These are phyloP conservation scores for Subacronicta megacephala DNA, from an alignment of 2,888 invertebrate genomes.

Conservation along the genomic window DNA sequence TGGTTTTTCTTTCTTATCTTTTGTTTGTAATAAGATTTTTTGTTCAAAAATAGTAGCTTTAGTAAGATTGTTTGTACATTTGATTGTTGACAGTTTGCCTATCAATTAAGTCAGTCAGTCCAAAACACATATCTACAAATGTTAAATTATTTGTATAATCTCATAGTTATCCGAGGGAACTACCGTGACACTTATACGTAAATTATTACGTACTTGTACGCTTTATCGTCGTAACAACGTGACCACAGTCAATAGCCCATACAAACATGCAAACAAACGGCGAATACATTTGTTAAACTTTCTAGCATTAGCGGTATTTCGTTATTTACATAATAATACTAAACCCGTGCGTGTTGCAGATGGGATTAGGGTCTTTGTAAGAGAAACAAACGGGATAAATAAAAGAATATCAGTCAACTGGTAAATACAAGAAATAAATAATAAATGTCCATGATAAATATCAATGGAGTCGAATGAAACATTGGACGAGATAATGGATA, in stretches of 20 bases:
- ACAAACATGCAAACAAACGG: constrained; percentile 33
- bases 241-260: constrained; percentile 35
- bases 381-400: no score
- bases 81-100: no score
- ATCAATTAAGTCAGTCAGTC: no score
- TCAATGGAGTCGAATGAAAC: background rate
- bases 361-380: no score
- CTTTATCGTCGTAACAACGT: constrained; percentile 36
- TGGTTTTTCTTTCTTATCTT: constrained; percentile 7
- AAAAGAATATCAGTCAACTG: no score
- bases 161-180: background rate
- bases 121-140: no score
- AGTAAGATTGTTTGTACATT: no score
- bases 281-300: constrained; percentile 34
- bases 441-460: no score
- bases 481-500: background rate
- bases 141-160: no score
- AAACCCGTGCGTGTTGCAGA: background rate
- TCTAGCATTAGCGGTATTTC: constrained; percentile 24
- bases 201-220: constrained; percentile 24
- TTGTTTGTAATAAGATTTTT: background rate
- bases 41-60: no score
- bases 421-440: no score
- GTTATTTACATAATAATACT: constrained; percentile 25
- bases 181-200: constrained; percentile 28